A percentile compares a stretch with the other conserved stretches of the same genome.
These are phyloP conservation scores for Nycticebus coucang DNA, from an alignment of 2,113 vertebrate genomes.

Conservation along the genomic window DNA sequence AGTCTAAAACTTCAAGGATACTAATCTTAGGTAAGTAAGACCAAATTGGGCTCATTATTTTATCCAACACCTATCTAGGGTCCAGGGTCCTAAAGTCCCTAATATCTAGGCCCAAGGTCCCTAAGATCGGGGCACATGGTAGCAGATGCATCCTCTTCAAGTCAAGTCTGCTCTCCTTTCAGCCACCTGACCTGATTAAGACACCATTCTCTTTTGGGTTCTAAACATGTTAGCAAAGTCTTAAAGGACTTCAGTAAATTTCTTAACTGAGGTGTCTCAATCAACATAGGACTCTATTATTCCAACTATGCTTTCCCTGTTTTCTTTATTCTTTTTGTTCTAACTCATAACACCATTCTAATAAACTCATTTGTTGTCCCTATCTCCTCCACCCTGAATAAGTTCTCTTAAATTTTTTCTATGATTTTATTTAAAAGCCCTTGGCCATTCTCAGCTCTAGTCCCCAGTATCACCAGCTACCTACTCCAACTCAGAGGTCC, in stretches of 20 bases:
- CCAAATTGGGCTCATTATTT: constrained; percentile 30
- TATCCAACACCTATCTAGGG: neutral
- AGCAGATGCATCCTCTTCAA: constrained; percentile 27
- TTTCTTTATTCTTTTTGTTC: constrained; percentile 51
- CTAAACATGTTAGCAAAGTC: constrained; percentile 24
- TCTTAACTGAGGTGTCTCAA: constrained; percentile 26
- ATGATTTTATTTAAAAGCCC: constrained; percentile 51
- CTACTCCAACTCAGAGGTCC: neutral
- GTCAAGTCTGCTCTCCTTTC: neutral
- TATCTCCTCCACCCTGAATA: constrained; percentile 15
- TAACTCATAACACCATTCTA: constrained; percentile 42
- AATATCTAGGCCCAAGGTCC: constrained; percentile 4
- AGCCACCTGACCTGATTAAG: constrained; percentile 15
- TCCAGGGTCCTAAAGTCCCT: neutral
- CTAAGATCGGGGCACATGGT: neutral
- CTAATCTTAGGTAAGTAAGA: neutral
- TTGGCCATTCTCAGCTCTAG: constrained; percentile 9
- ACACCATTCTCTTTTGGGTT: neutral
- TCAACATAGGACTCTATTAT: neutral
- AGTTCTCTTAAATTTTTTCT: constrained; percentile 45
- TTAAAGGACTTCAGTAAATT: constrained; percentile 54
- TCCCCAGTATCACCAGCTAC: neutral
- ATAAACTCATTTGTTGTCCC: constrained; percentile 40
- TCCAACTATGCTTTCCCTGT: neutral
- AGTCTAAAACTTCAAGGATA: constrained; percentile 41